These are phyloP conservation scores for Drosophila ironensis DNA, from an alignment of 1,140 invertebrate species.

Conservation along the genomic window DNA sequence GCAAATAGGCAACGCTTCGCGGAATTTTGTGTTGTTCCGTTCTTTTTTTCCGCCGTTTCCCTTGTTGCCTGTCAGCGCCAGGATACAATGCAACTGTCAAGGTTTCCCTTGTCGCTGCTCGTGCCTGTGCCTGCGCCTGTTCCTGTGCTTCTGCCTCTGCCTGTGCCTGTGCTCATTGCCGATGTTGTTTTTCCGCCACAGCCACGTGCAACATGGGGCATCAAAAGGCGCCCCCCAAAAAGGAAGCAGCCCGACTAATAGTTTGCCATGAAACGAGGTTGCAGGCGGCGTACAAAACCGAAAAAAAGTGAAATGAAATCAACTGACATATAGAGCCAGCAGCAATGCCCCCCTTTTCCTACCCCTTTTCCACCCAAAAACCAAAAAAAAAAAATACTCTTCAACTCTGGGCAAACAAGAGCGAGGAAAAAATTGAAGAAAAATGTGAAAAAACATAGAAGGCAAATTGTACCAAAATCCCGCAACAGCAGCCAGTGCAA, in stretches of 20 bases:
- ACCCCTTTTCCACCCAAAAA: not conserved
- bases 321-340: conserved; percentile 70
- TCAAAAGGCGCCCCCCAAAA: conserved; percentile 36
- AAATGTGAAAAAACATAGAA: conserved; percentile 27
- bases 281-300: conserved; percentile 24
- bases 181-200: conserved; percentile 29
- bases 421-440: conserved; percentile 17
- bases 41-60: conserved; percentile 4
- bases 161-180: not conserved
- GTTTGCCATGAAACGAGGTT: conserved; percentile 53
- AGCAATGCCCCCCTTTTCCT: conserved; percentile 1
- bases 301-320: conserved; percentile 77
- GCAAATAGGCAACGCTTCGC: conserved; percentile 52
- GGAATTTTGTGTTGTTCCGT: conserved; percentile 1
- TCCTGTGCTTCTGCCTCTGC: conserved; percentile 7
- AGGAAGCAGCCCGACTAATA: conserved; percentile 57
- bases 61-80: conserved; percentile 40
- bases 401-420: conserved; percentile 41
- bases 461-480: conserved; percentile 76
- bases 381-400: not conserved
- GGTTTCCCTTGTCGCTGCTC: conserved; percentile 42
- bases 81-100: conserved; percentile 74
- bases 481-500: conserved; percentile 60
- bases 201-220: conserved; percentile 33
- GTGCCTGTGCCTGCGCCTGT: not conserved